phyloP scores from a whole-genome alignment of 2,797 vertebrate species.

The Lacerta viridis region DNA sequence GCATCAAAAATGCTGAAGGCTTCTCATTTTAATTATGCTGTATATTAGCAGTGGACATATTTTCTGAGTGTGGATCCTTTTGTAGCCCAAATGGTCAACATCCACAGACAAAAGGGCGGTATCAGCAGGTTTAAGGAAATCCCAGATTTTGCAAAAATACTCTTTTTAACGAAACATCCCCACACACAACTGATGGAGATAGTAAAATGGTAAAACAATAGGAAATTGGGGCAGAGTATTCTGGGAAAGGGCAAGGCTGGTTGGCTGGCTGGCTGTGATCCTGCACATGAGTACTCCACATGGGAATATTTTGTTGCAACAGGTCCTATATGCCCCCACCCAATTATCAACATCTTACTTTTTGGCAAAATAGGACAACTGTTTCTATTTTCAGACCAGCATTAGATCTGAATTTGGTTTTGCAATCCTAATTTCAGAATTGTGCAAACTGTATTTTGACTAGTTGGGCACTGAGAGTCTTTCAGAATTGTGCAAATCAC shows the following conservation, averaged over 20 bases:
- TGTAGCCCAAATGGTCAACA: not conserved
- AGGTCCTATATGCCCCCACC: not conserved
- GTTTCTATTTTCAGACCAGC: not conserved
- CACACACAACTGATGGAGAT: not conserved
- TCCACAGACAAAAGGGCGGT: not conserved
- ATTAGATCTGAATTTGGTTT: not conserved
- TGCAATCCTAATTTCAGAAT: not conserved
- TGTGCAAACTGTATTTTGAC: not conserved
- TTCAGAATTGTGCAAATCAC: not conserved
- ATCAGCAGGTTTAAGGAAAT: not conserved
- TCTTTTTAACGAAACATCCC: not conserved
- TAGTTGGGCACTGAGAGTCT: not conserved
- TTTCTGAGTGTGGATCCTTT: not conserved
- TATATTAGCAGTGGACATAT: not conserved
- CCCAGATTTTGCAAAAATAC: not conserved
- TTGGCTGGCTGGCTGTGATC: not conserved
- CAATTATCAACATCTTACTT: not conserved
- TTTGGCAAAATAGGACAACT: not conserved
- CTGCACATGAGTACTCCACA: not conserved
- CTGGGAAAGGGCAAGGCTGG: not conserved
- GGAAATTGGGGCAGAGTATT: not conserved
- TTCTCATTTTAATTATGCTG: not conserved
- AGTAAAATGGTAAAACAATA: not conserved
- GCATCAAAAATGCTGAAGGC: not conserved
- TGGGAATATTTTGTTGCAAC: not conserved